These are phyloP conservation scores for Littorina saxatilis DNA, from an alignment of 1,140 invertebrate genomes.

Conservation along the genomic window DNA sequence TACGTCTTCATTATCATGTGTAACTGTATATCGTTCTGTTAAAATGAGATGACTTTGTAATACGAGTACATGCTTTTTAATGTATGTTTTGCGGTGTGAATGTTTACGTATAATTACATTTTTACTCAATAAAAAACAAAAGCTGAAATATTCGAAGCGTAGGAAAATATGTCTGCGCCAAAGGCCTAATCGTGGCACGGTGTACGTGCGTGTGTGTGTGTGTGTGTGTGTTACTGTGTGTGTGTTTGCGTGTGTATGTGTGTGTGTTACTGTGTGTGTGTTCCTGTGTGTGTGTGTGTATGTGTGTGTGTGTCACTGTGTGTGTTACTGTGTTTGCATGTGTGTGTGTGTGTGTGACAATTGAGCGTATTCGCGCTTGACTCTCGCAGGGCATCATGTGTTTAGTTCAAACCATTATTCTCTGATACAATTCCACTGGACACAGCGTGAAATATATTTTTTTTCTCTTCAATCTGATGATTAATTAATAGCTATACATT, in stretches of 20 bases:
- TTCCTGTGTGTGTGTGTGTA: slow-evolving; percentile 23
- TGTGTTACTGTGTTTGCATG: not conserved
- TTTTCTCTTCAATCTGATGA: too few species aligned
- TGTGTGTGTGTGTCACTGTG: too few species aligned
- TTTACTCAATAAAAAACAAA: not conserved
- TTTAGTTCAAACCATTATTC: too few species aligned
- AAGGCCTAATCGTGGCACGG: not conserved
- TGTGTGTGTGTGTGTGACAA: not conserved
- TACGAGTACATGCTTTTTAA: too few species aligned
- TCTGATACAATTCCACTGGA: too few species aligned
- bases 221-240: not conserved
- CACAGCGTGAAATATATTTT: too few species aligned
- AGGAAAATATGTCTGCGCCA: not conserved
- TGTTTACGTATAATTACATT: not conserved
- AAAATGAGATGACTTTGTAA: too few species aligned
- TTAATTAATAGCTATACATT: too few species aligned
- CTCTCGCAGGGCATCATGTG: too few species aligned
- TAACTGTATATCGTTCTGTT: too few species aligned
- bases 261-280: not conserved
- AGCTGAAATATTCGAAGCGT: not conserved
- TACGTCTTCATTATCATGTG: too few species aligned
- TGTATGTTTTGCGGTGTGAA: not conserved
- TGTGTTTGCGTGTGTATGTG: slow-evolving; percentile 1
- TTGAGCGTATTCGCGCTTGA: too few species aligned
- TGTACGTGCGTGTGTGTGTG: not conserved